phyloP scores from a whole-genome alignment of 2,113 vertebrate species.

The Daphoenositta chrysoptera region DNA sequence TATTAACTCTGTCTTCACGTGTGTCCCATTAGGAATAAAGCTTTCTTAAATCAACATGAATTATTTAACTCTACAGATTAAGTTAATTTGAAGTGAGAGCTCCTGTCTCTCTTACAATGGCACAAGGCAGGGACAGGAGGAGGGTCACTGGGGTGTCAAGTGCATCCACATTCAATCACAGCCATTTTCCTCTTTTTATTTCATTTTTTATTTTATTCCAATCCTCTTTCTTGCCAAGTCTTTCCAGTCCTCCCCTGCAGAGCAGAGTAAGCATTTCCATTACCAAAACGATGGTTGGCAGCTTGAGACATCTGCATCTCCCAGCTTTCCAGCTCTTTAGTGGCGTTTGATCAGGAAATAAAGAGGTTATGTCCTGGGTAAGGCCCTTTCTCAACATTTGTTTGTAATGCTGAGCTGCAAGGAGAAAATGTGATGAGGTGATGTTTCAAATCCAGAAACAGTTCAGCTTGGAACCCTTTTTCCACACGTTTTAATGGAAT shows the following conservation, averaged over 20 bases:
- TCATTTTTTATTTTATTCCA: not conserved
- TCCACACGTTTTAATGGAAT: not conserved
- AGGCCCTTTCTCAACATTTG: not conserved
- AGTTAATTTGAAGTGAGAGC: slow-evolving; percentile 52
- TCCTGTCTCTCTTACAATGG: slow-evolving; percentile 6
- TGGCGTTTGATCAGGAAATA: not conserved
- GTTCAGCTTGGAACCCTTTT: not conserved
- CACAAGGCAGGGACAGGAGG: not conserved
- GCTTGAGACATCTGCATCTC: slow-evolving; percentile 2
- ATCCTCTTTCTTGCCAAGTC: not conserved
- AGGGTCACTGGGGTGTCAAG: not conserved
- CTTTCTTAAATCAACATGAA: slow-evolving; percentile 68
- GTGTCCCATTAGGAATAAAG: slow-evolving; percentile 58
- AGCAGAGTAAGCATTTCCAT: not conserved
- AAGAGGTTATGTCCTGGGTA: not conserved
- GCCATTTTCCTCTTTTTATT: not conserved
- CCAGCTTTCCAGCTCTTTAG: not conserved
- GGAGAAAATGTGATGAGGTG: not conserved
- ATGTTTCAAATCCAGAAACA: not conserved
- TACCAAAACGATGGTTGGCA: not conserved
- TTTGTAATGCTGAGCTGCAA: not conserved
- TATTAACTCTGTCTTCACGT: slow-evolving; percentile 40
- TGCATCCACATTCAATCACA: not conserved
- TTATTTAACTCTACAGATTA: slow-evolving; percentile 64
- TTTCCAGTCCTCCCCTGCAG: not conserved